These are phyloP conservation scores for Anoplophora glabripennis DNA, from an alignment of 1,140 invertebrate genomes.

Conservation along the genomic window DNA sequence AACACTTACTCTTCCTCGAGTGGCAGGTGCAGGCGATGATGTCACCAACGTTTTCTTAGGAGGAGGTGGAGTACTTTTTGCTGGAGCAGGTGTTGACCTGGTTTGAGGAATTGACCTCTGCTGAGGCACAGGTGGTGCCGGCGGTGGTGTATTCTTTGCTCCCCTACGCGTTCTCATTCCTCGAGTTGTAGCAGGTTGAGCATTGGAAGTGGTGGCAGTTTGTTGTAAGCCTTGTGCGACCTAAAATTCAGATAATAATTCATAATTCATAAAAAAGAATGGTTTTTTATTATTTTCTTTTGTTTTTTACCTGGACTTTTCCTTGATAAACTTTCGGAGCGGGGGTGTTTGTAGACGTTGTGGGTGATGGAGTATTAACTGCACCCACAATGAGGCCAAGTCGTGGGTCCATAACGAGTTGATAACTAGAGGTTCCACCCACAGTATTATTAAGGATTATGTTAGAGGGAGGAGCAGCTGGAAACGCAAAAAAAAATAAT, in stretches of 20 bases:
- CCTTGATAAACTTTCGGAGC: conserved; percentile 21
- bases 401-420: conserved; percentile 55
- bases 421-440: conserved; percentile 32
- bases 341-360: conserved; percentile 14
- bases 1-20: conserved; percentile 3
- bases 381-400: conserved; percentile 53
- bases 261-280: no score
- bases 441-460: conserved; percentile 23
- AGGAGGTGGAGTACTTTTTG: not conserved
- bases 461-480: conserved; percentile 20
- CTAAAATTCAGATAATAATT: no score
- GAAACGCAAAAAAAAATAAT: conserved; percentile 18
- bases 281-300: no score
- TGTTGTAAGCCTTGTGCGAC: conserved; percentile 11
- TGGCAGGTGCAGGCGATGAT: conserved; percentile 16
- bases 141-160: not conserved
- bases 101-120: conserved; percentile 1
- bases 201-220: not conserved
- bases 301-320: conserved; percentile 30
- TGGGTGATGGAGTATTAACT: conserved; percentile 1
- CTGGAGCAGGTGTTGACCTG: not conserved
- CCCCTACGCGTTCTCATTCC: not conserved
- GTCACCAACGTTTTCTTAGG: not conserved
- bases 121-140: not conserved
- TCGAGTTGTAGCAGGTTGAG: not conserved